Evolutionary conservation across 1,140 invertebrate species (phyloP).

Genomic region (Lordiphosa mommai): DNA sequence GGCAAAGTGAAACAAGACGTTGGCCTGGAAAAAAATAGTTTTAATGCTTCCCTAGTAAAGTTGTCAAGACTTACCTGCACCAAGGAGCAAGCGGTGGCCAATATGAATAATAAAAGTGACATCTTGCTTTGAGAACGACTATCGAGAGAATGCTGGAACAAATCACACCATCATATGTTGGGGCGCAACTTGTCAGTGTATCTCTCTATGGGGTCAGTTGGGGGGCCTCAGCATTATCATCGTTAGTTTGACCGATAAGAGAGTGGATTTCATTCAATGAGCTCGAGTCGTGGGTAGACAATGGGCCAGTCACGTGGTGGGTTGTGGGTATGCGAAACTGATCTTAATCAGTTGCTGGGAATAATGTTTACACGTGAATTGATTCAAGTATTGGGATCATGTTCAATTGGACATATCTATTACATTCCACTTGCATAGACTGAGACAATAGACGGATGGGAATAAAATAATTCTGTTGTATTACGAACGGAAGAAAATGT

Average conservation of each 20-base stretch:
- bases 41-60: no score
- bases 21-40: conserved; percentile 23
- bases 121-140: conserved; percentile 36
- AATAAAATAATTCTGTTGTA: no score
- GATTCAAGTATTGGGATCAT: no score
- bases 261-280: conserved; percentile 18
- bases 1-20: conserved; percentile 44
- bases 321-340: no score
- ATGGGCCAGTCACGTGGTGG: conserved; percentile 19
- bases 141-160: conserved; percentile 34
- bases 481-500: no score
- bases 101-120: conserved; percentile 18
- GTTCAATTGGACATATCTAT: no score
- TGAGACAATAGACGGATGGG: no score
- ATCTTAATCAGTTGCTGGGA: no score
- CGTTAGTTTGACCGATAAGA: conserved; percentile 30
- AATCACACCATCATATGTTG: conserved; percentile 50
- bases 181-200: conserved; percentile 4
- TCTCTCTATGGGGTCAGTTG: conserved; percentile 3
- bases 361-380: no score
- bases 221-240: conserved; percentile 13
- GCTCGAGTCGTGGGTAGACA: not conserved
- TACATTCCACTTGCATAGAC: no score
- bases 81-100: conserved; percentile 6
- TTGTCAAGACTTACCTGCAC: conserved; percentile 34